Base-by-base conservation (phyloP, 1,140 invertebrate genomes). In the Apis cerana region DNA sequence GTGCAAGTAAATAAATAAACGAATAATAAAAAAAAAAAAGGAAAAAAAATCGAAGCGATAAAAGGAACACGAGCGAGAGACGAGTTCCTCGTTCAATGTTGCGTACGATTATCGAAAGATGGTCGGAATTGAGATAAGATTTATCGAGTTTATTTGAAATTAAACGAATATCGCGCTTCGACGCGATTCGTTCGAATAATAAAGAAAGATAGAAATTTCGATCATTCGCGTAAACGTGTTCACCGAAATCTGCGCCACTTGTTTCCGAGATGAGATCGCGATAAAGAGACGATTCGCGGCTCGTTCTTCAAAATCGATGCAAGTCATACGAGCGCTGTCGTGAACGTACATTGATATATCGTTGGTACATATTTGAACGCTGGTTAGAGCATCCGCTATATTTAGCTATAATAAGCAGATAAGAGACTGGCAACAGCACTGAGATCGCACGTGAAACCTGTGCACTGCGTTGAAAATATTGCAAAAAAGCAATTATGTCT, bases 381-480 rank as follows among this genome's bases (percentile, higher is more conserved):
- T 67, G 76, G 80, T 85, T 88, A 88, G 84, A 72, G 33, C 59
- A 77, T 2, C 62, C 50, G 88, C 88, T 90, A 90, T 90, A 90
- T 90, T 90, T 90, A 90, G 88, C 75, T 58, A 71, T 61, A 77
- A 80, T 84, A 80, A 89, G 84, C 62, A 85, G 85, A 90, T 90
- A 90, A 87, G 69, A 80, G 75, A 56, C 77, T 62, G n/a, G 65
- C n/a, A 64, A 56, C 65, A 70, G 68, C 69, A 74, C 54, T 74
- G 62, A 58, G 61, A 61, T 27, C 52, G 69, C 85, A 78, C 75
- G 78, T 84, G 70, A 69, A 71, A 70, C 48, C n/a, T 70, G 71
- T 52, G 15, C 12, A 5, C 52, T 43, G 27, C 58, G 50, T 11
- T 17, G 74, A 21, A 74, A 80, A 58, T 61, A 69, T 7, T 21